Evolutionary conservation across 2,113 vertebrate genomes (phyloP).

Genomic region (rabbit (Oryctolagus cuniculus)): DNA sequence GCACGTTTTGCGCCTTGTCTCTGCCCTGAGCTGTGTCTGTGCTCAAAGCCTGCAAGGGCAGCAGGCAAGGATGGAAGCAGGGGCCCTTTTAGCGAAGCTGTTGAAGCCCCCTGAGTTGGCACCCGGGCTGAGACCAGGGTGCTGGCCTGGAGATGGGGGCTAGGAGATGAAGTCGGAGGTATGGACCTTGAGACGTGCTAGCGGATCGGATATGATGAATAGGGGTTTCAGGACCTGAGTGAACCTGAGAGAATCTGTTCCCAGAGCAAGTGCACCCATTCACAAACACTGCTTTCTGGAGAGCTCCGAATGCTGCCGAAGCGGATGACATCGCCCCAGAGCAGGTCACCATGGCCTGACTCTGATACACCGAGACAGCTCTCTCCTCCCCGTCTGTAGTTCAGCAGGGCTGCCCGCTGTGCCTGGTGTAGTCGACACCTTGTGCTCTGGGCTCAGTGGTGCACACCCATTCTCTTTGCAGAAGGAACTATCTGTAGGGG

Average conservation of each 20-base stretch:
- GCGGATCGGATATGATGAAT: neutral
- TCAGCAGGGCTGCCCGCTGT: neutral
- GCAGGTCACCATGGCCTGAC: neutral
- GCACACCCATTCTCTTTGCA: neutral
- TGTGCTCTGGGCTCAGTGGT: neutral
- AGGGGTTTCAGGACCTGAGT: neutral
- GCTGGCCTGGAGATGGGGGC: neutral
- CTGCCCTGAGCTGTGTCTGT: neutral
- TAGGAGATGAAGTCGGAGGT: neutral
- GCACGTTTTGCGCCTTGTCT: conserved; percentile 75
- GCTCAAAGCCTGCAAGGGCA: neutral
- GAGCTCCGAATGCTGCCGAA: neutral
- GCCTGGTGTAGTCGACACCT: neutral
- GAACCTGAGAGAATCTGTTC: neutral
- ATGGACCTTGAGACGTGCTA: neutral
- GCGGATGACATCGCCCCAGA: neutral
- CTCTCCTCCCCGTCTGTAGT: neutral
- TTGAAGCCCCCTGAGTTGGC: neutral
- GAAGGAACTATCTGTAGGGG: neutral
- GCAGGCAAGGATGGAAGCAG: neutral
- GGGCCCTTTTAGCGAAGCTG: neutral
- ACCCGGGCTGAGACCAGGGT: neutral
- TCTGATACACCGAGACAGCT: neutral
- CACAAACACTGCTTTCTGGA: neutral
- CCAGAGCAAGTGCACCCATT: neutral